Evolutionary conservation across 2,797 vertebrate species (phyloP).

Genomic region (Ispidina picta): DNA sequence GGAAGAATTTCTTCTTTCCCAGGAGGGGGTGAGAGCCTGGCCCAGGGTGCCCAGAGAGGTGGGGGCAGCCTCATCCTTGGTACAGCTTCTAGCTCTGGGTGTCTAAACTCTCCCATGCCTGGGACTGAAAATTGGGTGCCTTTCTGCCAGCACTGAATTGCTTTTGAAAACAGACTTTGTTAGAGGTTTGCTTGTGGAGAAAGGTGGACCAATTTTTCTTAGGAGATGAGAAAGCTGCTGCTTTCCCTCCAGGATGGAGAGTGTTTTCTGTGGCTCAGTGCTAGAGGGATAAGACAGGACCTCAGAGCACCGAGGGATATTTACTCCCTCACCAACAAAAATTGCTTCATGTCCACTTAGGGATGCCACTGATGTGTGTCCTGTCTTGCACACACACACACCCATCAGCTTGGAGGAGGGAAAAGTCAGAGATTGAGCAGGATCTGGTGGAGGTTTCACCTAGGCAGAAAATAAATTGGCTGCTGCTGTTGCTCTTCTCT

Average conservation of each 20-base stretch:
- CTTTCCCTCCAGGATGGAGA: not conserved
- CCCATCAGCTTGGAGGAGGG: not conserved
- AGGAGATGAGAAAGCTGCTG: not conserved
- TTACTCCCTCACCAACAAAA: not conserved
- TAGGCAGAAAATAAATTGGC: slow-evolving; percentile 22
- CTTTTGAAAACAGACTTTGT: not conserved
- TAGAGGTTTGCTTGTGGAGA: not conserved
- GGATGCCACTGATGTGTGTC: not conserved
- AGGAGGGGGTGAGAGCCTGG: too few species aligned
- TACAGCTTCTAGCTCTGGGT: not conserved
- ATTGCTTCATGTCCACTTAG: not conserved
- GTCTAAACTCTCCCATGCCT: not conserved
- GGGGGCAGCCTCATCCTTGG: too few species aligned
- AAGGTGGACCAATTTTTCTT: not conserved
- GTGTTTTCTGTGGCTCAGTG: fast-evolving
- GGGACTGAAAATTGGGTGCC: not conserved
- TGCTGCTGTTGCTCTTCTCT: not conserved
- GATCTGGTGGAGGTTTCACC: not conserved
- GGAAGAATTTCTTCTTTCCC: too few species aligned
- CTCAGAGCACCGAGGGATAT: not conserved
- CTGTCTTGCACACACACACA: not conserved
- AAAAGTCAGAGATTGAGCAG: not conserved
- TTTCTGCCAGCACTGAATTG: not conserved
- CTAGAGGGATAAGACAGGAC: not conserved
- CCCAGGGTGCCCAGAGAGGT: too few species aligned